Conservation (phyloP, 1,140 invertebrate genomes). For the Lamellibrachia luymesi region DNA sequence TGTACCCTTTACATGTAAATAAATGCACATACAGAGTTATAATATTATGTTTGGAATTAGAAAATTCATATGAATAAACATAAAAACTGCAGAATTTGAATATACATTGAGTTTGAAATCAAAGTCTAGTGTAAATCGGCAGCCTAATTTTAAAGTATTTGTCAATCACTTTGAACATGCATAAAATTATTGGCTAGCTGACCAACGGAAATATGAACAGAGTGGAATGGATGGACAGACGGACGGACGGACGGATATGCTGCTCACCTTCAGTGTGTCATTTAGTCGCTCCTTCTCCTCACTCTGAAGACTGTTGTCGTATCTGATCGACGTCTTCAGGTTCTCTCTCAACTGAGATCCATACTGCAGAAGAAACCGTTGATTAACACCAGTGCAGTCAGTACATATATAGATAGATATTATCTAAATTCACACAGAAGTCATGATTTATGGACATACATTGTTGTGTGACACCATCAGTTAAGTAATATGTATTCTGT, state of each 20-base stretch:
- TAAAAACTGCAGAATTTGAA: not conserved
- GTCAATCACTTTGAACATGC: not conserved
- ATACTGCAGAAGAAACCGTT: conserved; percentile 61
- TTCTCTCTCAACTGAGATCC: conserved; percentile 67
- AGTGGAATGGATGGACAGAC: too few species aligned
- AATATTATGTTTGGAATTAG: not conserved
- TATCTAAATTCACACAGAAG: too few species aligned
- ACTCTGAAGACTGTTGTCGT: conserved; percentile 53
- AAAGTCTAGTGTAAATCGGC: not conserved
- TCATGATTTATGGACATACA: not conserved
- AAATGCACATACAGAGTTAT: not conserved
- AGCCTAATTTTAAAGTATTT: not conserved
- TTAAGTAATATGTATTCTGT: not conserved
- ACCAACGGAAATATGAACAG: too few species aligned
- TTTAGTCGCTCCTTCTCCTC: not conserved
- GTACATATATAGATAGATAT: not conserved
- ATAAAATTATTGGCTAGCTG: not conserved
- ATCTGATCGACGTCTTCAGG: conserved; percentile 37
- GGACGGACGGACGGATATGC: not conserved
- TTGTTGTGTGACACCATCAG: not conserved
- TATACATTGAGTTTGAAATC: not conserved
- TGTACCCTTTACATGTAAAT: not conserved
- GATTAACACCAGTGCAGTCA: not conserved
- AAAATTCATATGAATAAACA: not conserved
- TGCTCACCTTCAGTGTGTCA: not conserved